Percentiles rank a stretch among this genome's conserved stretches.
Conservation (phyloP, 2,797 vertebrate species). For the Acestrorhynchus altus region DNA sequence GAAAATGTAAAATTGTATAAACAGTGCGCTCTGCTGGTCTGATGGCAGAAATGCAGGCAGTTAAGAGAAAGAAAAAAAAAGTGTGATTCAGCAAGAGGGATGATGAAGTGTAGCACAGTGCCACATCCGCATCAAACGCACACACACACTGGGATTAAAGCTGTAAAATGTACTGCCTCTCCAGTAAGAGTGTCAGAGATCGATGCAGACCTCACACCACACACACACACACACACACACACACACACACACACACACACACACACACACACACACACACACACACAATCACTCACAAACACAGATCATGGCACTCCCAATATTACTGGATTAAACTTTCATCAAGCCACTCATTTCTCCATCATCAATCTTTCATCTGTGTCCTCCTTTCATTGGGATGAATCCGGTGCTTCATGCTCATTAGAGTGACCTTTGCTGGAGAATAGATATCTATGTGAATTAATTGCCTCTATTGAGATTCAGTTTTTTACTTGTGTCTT, state of each 20-base stretch:
- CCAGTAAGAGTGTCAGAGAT: conserved; percentile 25
- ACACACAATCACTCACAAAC: conserved; percentile 31
- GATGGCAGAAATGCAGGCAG: background rate
- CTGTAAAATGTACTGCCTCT: conserved; percentile 31
- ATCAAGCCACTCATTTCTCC: conserved; percentile 73
- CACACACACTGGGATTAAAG: conserved; percentile 34
- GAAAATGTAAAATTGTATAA: background rate
- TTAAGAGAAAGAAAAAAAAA: conserved; percentile 3
- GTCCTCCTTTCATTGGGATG: conserved; percentile 61
- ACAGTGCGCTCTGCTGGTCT: conserved; percentile 42
- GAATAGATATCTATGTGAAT: background rate
- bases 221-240: background rate
- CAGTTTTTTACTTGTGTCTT: background rate
- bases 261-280: conserved; percentile 11
- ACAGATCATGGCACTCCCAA: conserved; percentile 41
- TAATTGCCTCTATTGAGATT: background rate
- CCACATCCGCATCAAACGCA: conserved; percentile 31
- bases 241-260: conserved; percentile 36
- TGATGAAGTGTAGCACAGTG: conserved; percentile 43
- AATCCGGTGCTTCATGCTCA: conserved; percentile 61
- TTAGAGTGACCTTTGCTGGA: conserved; percentile 71
- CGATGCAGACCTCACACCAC: background rate
- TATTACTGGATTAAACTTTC: conserved; percentile 80
- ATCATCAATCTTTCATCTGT: conserved; percentile 85
- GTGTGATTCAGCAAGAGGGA: conserved; percentile 24